Percentiles rank a stretch among this genome's conserved stretches.
phyloP scores from a whole-genome alignment of 2,113 vertebrate genomes.

The Rhinolophus sinicus region DNA sequence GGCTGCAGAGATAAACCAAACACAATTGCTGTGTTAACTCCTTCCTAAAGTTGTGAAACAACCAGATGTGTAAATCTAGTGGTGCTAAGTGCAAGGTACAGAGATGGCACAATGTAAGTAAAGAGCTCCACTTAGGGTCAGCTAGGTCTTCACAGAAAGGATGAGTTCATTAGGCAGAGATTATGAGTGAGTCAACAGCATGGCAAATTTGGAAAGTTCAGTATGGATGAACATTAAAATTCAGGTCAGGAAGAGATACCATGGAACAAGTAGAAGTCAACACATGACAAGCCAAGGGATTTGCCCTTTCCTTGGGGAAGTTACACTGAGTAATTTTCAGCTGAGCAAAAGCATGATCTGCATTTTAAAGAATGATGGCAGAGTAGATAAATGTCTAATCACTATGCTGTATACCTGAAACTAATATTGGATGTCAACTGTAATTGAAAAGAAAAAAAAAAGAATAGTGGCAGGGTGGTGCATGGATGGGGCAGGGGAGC shows the following conservation, averaged over 20 bases:
- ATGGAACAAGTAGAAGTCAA: neutral
- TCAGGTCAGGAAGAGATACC: neutral
- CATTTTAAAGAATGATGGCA: neutral
- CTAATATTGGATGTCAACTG: too few relatives aligned
- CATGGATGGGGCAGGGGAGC: neutral
- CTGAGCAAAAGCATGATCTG: neutral
- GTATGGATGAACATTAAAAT: neutral
- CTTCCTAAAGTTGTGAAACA: neutral
- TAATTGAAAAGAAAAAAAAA: neutral
- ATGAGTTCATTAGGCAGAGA: neutral
- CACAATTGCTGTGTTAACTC: neutral
- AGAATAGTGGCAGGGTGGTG: neutral
- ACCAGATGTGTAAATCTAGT: neutral
- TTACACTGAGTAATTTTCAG: neutral
- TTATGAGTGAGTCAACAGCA: neutral
- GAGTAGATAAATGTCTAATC: too few relatives aligned
- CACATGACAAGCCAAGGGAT: neutral
- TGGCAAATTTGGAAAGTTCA: neutral
- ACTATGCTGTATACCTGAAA: too few relatives aligned
- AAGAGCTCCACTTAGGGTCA: neutral
- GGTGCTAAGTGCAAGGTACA: neutral
- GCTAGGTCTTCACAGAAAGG: neutral
- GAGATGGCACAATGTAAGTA: neutral
- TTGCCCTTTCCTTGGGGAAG: neutral
- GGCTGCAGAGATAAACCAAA: conserved; percentile 29